Evolutionary conservation across 1,140 invertebrate species (phyloP).

Genomic region (Yoshiicerus persimilis): DNA sequence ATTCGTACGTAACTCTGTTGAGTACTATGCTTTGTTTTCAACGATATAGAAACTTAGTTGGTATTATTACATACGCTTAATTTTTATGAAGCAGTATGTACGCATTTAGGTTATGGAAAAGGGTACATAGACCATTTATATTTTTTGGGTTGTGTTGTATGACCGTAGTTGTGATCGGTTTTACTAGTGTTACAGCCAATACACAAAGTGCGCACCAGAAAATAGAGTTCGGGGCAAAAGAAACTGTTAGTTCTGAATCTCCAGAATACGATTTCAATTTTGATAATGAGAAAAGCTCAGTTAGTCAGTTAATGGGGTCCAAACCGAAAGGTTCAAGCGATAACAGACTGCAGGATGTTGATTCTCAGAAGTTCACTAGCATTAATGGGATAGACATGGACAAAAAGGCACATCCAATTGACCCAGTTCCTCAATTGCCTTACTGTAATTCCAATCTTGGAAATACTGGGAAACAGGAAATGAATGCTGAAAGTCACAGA

Average conservation of each 20-base stretch:
- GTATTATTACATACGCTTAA: too few relatives aligned
- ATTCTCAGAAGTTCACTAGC: neutral
- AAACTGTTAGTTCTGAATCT: neutral
- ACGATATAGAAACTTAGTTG: too few relatives aligned
- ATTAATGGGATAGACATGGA: neutral
- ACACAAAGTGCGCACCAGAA: neutral
- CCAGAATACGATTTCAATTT: neutral
- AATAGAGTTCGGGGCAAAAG: neutral
- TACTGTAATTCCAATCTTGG: neutral
- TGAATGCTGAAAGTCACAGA: neutral
- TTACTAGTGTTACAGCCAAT: neutral
- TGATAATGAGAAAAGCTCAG: neutral
- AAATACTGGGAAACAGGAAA: neutral
- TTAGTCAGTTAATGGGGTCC: neutral
- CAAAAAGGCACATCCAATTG: neutral
- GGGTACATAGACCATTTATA: constrained; percentile 35
- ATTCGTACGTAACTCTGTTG: too few relatives aligned
- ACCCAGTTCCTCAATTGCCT: constrained; percentile 13
- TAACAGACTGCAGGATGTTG: neutral
- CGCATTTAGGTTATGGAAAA: constrained; percentile 21
- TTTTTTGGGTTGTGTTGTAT: constrained; percentile 8
- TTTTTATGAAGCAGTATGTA: neutral
- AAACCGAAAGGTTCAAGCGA: neutral
- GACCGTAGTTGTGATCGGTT: neutral
- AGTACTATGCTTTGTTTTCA: too few relatives aligned